These are phyloP conservation scores for Scrobipalpa costella DNA, from an alignment of 2,888 invertebrate genomes.

Conservation along the genomic window DNA sequence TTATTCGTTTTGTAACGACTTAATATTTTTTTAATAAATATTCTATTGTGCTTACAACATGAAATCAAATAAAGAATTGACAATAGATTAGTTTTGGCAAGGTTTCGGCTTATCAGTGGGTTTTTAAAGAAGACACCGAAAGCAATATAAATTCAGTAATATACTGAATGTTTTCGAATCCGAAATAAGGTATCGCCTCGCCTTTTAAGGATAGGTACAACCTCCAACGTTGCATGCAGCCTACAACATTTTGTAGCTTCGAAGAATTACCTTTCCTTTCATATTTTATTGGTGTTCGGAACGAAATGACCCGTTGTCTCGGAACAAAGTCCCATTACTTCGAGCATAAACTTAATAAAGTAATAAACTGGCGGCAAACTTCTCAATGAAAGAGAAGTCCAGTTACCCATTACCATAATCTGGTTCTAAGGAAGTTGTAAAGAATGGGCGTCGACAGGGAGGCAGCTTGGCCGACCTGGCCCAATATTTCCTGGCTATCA, in stretches of 20 bases:
- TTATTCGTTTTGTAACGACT: no score
- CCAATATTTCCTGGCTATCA: constrained; percentile 55
- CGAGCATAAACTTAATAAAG: constrained; percentile 1
- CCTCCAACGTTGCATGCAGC: background rate
- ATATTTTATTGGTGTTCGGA: constrained; percentile 12
- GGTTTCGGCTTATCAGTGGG: no score
- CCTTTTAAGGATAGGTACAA: no score
- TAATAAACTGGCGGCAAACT: constrained; percentile 4
- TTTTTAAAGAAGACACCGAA: no score
- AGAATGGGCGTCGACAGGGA: constrained; percentile 39
- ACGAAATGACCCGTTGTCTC: constrained; percentile 13
- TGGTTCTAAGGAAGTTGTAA: constrained; percentile 32
- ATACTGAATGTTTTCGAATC: no score
- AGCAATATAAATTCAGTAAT: no score
- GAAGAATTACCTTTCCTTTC: background rate
- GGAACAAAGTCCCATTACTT: constrained; percentile 6
- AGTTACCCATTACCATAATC: constrained; percentile 26
- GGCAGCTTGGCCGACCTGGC: constrained; percentile 33
- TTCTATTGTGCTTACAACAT: no score
- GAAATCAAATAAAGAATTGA: no score
- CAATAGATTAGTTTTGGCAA: no score
- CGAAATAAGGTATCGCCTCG: no score
- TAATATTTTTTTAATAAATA: no score
- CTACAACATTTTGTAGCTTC: background rate
- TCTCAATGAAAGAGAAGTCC: constrained; percentile 11